phyloP scores from a whole-genome alignment of 2,797 vertebrate species.

The Sylvilagus floridanus region DNA sequence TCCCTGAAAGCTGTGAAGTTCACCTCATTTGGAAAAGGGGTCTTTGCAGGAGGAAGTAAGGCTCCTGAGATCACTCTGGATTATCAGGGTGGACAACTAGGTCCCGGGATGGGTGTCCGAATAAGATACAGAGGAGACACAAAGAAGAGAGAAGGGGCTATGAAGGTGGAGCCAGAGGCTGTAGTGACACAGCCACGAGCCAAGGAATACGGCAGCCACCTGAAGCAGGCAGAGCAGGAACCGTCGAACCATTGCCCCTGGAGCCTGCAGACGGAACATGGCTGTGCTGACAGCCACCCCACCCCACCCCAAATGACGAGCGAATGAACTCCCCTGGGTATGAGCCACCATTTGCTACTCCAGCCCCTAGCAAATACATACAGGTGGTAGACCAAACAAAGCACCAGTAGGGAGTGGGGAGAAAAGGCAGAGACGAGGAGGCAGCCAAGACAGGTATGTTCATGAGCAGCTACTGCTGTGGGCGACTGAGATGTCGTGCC shows the following conservation, averaged over 20 bases:
- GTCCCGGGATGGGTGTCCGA: neutral
- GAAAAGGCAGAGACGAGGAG: neutral
- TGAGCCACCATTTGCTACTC: neutral
- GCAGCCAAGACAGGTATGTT: neutral
- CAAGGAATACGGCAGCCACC: neutral
- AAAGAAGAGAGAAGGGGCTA: neutral
- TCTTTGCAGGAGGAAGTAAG: neutral
- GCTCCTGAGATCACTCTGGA: neutral
- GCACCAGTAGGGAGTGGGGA: neutral
- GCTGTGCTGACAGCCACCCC: neutral
- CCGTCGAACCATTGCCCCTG: neutral
- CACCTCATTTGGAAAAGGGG: neutral
- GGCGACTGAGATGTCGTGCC: accelerated
- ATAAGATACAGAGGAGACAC: neutral
- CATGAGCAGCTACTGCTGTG: accelerated
- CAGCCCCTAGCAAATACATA: neutral
- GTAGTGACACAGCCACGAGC: neutral
- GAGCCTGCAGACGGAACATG: neutral
- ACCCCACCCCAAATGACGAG: neutral
- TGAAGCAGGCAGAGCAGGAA: neutral
- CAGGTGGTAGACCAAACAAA: neutral
- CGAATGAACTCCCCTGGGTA: neutral
- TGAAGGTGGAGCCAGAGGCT: neutral
- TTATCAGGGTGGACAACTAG: neutral
- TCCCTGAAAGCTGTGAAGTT: neutral